Evolutionary conservation across 2,113 vertebrate species (phyloP).

Genomic region (Cephalopholis sonnerati): DNA sequence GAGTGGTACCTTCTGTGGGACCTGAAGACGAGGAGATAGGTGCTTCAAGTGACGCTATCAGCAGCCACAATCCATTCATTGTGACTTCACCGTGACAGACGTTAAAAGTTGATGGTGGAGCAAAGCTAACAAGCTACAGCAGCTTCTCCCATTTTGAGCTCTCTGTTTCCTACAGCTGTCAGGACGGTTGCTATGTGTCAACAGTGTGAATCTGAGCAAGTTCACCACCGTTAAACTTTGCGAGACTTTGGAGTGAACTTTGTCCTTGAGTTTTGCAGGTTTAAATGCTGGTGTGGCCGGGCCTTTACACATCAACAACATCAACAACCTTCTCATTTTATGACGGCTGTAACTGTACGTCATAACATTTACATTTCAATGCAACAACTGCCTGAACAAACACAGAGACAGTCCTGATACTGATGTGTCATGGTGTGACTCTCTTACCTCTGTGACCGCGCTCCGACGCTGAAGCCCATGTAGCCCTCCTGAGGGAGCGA

Average conservation of each 20-base stretch:
- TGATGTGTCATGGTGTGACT: neutral
- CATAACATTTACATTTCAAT: neutral
- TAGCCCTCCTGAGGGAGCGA: conserved; percentile 97
- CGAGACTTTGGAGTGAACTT: no score
- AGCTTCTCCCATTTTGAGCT: neutral
- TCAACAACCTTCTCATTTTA: neutral
- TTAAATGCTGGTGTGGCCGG: neutral
- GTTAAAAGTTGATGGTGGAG: neutral
- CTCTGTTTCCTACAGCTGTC: neutral
- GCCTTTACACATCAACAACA: neutral
- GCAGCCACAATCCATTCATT: no score
- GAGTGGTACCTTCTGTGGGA: no score
- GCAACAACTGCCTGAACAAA: no score
- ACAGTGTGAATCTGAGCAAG: no score
- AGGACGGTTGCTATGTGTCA: no score
- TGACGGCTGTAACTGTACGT: neutral
- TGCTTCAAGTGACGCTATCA: no score
- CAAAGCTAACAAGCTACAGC: neutral
- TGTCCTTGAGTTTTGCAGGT: no score
- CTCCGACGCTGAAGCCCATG: conserved; percentile 96
- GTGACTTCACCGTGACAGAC: neutral
- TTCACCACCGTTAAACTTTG: no score
- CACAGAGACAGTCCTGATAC: neutral
- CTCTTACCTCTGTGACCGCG: conserved; percentile 94
- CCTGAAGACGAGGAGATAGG: no score